Percentiles rank a stretch among this genome's conserved stretches.
phyloP scores from a whole-genome alignment of 2,113 vertebrate species.

The Semicossyphus pulcher region DNA sequence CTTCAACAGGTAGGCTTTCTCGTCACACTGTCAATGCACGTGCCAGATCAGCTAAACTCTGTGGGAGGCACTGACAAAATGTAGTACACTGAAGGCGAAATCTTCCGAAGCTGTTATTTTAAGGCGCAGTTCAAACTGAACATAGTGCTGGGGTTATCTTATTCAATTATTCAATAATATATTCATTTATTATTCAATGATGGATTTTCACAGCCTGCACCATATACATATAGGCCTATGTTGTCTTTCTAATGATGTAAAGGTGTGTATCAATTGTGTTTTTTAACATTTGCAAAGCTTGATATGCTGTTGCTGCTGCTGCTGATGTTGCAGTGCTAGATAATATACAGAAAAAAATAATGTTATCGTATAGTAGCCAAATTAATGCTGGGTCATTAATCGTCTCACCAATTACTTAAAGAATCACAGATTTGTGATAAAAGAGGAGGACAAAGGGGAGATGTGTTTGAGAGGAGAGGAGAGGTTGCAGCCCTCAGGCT shows the following conservation, averaged over 20 bases:
- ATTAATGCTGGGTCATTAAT: slow-evolving; percentile 3
- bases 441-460: slow-evolving; percentile 2
- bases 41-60: neutral
- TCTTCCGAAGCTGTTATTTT: neutral
- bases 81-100: neutral
- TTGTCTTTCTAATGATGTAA: too few relatives aligned
- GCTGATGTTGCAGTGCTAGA: too few relatives aligned
- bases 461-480: slow-evolving; percentile 4
- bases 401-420: slow-evolving; percentile 1
- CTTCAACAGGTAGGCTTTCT: too few relatives aligned
- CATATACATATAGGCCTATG: too few relatives aligned
- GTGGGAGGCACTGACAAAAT: neutral
- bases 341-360: too few relatives aligned
- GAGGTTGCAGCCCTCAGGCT: slow-evolving; percentile 2
- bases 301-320: too few relatives aligned
- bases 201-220: neutral
- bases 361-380: neutral
- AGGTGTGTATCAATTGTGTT: too few relatives aligned
- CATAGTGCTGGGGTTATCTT: too few relatives aligned
- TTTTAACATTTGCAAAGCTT: too few relatives aligned
- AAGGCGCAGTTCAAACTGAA: neutral
- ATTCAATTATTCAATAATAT: too few relatives aligned
- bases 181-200: neutral
- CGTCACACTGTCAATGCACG: neutral
- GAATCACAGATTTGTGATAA: slow-evolving; percentile 12